phyloP scores from a whole-genome alignment of 2,797 vertebrate species.

The Zalophus californianus region DNA sequence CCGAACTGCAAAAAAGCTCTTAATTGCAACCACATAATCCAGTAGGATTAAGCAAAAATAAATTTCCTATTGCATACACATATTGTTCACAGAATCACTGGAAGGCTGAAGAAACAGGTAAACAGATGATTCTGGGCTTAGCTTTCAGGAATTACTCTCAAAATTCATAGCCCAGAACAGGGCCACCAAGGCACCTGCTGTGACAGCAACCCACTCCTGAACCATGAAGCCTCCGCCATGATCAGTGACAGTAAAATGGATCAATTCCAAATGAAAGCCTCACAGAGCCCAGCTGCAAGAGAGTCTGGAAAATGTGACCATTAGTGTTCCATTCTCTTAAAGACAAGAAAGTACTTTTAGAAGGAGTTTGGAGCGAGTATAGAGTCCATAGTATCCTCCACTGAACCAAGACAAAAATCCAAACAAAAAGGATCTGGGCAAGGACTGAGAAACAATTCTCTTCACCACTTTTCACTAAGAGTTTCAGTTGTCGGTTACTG shows the following conservation, averaged over 20 bases:
- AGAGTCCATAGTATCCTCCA: background rate
- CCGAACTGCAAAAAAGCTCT: background rate
- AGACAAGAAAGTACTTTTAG: background rate
- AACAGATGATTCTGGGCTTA: background rate
- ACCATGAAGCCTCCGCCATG: background rate
- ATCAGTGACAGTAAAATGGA: background rate
- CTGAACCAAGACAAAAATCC: background rate
- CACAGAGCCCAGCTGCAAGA: background rate
- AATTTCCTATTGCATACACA: background rate
- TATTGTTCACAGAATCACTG: background rate
- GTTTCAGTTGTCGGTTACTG: background rate
- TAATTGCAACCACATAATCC: background rate
- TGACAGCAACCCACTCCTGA: background rate
- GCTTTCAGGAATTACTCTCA: slow-evolving; percentile 22
- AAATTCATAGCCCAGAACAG: slow-evolving; percentile 7
- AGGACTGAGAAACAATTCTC: background rate
- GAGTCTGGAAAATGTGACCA: background rate
- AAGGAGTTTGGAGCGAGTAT: background rate
- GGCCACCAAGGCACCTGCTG: background rate
- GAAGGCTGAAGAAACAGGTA: background rate
- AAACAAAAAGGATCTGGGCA: background rate
- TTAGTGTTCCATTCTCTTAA: background rate
- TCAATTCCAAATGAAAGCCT: background rate
- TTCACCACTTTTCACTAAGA: background rate
- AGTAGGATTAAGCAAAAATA: background rate